Percentiles rank a stretch among this genome's conserved stretches.
phyloP scores from a whole-genome alignment of 2,113 vertebrate species.

The Thomomys bottae region DNA sequence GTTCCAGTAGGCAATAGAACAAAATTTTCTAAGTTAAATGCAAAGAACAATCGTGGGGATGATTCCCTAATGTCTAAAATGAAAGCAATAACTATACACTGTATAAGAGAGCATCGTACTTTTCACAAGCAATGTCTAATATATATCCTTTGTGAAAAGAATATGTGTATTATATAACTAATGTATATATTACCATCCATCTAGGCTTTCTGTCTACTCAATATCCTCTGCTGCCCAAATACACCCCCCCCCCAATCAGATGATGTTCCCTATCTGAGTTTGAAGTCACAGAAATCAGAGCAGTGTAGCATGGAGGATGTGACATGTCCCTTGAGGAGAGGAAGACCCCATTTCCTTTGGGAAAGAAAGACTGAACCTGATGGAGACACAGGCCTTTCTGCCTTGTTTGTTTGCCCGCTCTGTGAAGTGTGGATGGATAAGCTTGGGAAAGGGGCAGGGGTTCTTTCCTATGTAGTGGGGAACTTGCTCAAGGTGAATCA shows the following conservation, averaged over 20 bases:
- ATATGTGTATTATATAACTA: too few relatives aligned
- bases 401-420: background rate
- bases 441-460: background rate
- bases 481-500: background rate
- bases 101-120: background rate
- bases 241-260: background rate
- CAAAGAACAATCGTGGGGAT: rapidly evolving
- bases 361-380: background rate
- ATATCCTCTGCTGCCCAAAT: background rate
- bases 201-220: background rate
- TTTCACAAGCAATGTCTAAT: background rate
- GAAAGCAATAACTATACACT: background rate
- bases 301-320: background rate
- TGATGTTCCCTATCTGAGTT: background rate
- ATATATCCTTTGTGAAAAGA: background rate
- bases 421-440: background rate
- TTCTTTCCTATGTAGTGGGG: background rate
- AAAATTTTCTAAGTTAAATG: background rate
- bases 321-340: conserved; percentile 16
- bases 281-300: background rate
- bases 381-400: background rate
- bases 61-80: background rate
- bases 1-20: background rate
- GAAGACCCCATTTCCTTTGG: conserved; percentile 31
- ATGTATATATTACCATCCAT: background rate